Evolutionary conservation across 1,140 invertebrate species (phyloP).

Genomic region (Diorhabda elongata): DNA sequence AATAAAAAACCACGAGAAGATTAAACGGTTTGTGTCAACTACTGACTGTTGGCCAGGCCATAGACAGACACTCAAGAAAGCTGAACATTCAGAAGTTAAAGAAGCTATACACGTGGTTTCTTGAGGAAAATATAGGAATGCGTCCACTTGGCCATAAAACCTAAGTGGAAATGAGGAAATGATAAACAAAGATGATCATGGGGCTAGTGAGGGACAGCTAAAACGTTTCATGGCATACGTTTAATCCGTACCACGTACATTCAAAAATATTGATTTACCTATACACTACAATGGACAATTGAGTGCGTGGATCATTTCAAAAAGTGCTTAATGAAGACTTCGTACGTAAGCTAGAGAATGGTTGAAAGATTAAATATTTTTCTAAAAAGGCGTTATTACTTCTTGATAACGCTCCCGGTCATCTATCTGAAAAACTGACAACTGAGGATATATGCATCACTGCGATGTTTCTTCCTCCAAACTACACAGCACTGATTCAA

Average conservation of each 20-base stretch:
- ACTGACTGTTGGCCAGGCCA: slow-evolving; percentile 23
- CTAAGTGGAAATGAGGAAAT: slow-evolving; percentile 42
- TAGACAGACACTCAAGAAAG: no score
- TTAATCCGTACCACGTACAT: slow-evolving; percentile 28
- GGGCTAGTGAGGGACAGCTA: slow-evolving; percentile 35
- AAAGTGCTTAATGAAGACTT: slow-evolving; percentile 44
- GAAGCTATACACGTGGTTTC: slow-evolving; percentile 29
- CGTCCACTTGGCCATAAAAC: slow-evolving; percentile 36
- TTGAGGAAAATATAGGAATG: slow-evolving; percentile 38
- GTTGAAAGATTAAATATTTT: not conserved
- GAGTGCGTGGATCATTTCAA: slow-evolving; percentile 46
- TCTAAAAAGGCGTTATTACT: slow-evolving; percentile 44
- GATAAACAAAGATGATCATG: slow-evolving; percentile 42
- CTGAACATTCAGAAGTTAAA: slow-evolving; percentile 40
- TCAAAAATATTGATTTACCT: not conserved
- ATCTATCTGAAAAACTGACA: no score
- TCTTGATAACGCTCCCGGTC: slow-evolving; percentile 42
- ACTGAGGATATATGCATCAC: no score
- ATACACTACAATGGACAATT: slow-evolving; percentile 24
- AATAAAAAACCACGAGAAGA: no score
- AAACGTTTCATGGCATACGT: slow-evolving; percentile 7
- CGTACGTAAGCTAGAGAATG: slow-evolving; percentile 42
- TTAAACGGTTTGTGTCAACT: slow-evolving; percentile 16
- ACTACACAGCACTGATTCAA: no score
- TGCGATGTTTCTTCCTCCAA: no score